Evolutionary conservation across 2,113 vertebrate genomes (phyloP).

Genomic region (Rutilus rutilus): DNA sequence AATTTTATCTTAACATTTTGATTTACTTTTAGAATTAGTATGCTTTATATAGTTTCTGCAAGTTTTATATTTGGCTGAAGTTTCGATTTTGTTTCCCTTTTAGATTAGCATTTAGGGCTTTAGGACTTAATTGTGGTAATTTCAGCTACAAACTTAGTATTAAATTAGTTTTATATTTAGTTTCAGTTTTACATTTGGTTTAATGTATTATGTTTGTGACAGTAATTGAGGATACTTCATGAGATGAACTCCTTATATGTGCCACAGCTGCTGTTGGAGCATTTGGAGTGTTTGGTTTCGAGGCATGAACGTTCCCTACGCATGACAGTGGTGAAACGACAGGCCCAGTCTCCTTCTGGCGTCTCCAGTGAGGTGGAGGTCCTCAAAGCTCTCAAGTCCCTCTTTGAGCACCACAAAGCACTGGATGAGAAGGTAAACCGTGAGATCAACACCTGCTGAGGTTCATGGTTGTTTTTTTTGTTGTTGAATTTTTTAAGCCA

Average conservation of each 20-base stretch:
- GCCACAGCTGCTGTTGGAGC: conserved; percentile 90
- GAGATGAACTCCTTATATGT: not conserved
- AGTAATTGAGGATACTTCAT: not conserved
- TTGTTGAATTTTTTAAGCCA: not conserved
- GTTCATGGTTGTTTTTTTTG: not conserved
- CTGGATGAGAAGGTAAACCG: conserved; percentile 93
- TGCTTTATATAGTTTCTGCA: not conserved
- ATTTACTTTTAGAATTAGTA: not conserved
- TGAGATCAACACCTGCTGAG: not conserved
- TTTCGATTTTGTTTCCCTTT: not conserved
- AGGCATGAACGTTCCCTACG: conserved; percentile 95
- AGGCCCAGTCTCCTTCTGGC: conserved; percentile 97
- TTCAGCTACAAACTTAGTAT: not conserved
- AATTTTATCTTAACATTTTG: not conserved
- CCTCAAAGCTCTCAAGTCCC: conserved; percentile 97
- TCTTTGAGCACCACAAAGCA: conserved; percentile 99
- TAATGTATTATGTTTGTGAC: not conserved
- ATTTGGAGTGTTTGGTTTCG: conserved; percentile 98
- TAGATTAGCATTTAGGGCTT: not conserved
- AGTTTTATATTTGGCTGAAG: not conserved
- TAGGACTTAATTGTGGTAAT: not conserved
- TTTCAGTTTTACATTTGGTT: not conserved
- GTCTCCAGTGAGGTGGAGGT: conserved; percentile 99
- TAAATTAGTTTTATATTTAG: not conserved
- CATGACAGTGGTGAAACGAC: conserved; percentile 98